Evolutionary conservation across 2,888 invertebrate genomes (phyloP).

Genomic region (Eustalomyia histrio): DNA sequence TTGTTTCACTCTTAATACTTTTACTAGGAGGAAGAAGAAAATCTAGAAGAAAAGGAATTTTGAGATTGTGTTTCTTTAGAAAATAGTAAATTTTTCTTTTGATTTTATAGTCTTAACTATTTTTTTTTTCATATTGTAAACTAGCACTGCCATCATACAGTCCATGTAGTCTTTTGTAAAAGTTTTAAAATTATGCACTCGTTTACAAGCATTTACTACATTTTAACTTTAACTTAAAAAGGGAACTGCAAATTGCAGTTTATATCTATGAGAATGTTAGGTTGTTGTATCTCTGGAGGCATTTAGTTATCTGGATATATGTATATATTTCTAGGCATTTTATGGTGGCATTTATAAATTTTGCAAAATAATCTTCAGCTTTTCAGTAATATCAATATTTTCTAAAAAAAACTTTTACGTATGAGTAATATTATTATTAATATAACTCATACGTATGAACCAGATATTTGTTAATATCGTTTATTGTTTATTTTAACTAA

Average conservation of each 20-base stretch:
- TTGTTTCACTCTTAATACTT: slow-evolving; percentile 15
- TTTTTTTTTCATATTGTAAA: background rate
- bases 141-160: slow-evolving; percentile 14
- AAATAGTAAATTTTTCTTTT: background rate
- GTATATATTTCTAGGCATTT: background rate
- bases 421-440: no score
- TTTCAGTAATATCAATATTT: no score
- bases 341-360: background rate
- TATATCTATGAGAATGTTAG: background rate
- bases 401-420: no score
- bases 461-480: no score
- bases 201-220: slow-evolving; percentile 47
- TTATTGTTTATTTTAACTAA: no score
- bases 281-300: slow-evolving; percentile 30
- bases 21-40: slow-evolving; percentile 1
- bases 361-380: no score
- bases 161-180: slow-evolving; percentile 29
- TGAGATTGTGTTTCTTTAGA: slow-evolving; percentile 18
- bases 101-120: slow-evolving; percentile 2
- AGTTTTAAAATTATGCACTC: slow-evolving; percentile 60
- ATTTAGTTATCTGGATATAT: slow-evolving; percentile 31
- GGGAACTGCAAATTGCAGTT: background rate
- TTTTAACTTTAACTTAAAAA: slow-evolving; percentile 15
- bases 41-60: background rate
- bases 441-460: no score